phyloP scores from a whole-genome alignment of 2,888 invertebrate genomes.

The Eristalinus aeneus region DNA sequence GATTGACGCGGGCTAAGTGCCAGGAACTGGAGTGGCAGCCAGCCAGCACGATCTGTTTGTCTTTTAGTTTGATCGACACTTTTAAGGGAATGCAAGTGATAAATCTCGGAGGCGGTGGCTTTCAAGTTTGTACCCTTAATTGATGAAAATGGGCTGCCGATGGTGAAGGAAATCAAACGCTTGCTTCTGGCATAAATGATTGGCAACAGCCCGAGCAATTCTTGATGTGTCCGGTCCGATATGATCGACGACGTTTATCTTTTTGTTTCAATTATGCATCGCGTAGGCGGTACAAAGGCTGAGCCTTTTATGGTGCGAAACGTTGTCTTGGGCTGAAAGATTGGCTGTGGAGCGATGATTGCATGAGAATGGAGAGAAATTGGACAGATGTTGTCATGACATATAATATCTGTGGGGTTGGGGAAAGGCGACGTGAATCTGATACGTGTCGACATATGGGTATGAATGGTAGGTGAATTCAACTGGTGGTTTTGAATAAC shows the following conservation, averaged over 20 bases:
- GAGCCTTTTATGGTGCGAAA: neutral
- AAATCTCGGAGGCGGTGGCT: conserved; percentile 74
- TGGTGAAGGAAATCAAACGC: neutral
- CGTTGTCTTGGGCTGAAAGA: neutral
- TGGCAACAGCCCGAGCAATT: neutral
- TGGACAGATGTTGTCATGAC: neutral
- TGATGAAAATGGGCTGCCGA: neutral
- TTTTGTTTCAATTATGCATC: neutral
- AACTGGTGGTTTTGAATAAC: neutral
- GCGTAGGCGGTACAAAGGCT: neutral
- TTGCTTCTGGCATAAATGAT: neutral
- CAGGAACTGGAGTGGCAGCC: conserved; percentile 39
- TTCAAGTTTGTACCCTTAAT: conserved; percentile 73
- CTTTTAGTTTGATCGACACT: conserved; percentile 71
- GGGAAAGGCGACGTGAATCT: neutral
- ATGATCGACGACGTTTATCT: neutral
- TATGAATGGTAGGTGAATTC: neutral
- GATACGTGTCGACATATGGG: neutral
- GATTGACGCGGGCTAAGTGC: conserved; percentile 53
- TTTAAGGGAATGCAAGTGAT: neutral
- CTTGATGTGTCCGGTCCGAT: neutral
- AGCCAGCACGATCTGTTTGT: conserved; percentile 73
- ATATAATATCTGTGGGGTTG: neutral
- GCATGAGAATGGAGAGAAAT: neutral
- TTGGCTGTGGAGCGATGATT: neutral